A percentile compares a stretch with the other conserved stretches of the same genome.
Conservation (phyloP, 2,888 invertebrate genomes). For the Ophion slaviceki region DNA sequence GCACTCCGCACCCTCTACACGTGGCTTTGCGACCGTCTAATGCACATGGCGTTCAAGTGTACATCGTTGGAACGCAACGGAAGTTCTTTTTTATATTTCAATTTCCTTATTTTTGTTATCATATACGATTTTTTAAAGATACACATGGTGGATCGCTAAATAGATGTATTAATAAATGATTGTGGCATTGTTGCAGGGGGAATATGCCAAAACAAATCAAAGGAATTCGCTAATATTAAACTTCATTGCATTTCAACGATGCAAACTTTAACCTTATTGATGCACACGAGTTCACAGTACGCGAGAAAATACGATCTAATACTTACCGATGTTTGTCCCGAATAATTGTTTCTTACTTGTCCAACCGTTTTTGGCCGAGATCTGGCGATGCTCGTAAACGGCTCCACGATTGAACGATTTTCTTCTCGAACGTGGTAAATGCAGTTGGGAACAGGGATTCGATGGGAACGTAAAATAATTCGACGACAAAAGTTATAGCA, state of each 20-base stretch:
- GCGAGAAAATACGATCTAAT: neutral
- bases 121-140: too few species aligned
- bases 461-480: constrained; percentile 50
- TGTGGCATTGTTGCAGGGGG: too few species aligned
- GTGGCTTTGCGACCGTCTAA: constrained; percentile 24
- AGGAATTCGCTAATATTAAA: too few species aligned
- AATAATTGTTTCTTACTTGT: constrained; percentile 19
- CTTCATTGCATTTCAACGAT: too few species aligned
- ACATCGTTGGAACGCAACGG: too few species aligned
- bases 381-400: neutral
- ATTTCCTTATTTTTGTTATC: too few species aligned
- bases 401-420: neutral
- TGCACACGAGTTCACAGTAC: constrained; percentile 60
- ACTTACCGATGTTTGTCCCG: neutral
- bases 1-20: constrained; percentile 7
- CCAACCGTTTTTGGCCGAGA: neutral
- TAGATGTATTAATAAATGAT: too few species aligned
- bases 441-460: neutral
- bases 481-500: constrained; percentile 72
- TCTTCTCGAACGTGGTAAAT: neutral
- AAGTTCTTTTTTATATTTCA: too few species aligned
- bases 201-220: too few species aligned
- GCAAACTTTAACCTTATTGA: constrained; percentile 51
- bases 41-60: too few species aligned
- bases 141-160: too few species aligned